A percentile compares a stretch with the other conserved stretches of the same genome.
Evolutionary conservation across 1,140 invertebrate species (phyloP).

Genomic region (Epicauta chinensis): DNA sequence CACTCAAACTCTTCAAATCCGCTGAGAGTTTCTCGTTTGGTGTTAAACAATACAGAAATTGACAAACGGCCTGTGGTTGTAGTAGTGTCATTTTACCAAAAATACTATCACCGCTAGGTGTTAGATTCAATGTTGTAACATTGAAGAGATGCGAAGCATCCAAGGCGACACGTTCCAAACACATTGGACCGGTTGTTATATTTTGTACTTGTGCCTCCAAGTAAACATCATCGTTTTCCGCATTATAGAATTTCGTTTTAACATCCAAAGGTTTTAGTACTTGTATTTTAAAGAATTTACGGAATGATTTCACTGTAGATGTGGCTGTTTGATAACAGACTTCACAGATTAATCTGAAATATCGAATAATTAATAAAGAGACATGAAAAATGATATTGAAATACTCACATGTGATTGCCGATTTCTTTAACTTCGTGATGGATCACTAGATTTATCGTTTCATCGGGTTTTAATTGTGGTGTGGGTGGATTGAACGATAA

Average conservation of each 20-base stretch:
- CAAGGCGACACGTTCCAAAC: conserved; percentile 83
- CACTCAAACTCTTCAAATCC: conserved; percentile 69
- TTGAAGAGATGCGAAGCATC: conserved; percentile 87
- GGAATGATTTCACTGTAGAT: conserved; percentile 69
- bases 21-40: conserved; percentile 67
- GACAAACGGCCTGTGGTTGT: conserved; percentile 70
- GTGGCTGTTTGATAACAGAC: conserved; percentile 77
- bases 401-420: conserved; percentile 95
- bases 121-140: conserved; percentile 60
- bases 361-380: conserved; percentile 1
- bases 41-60: conserved; percentile 89
- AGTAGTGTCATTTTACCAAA: conserved; percentile 83
- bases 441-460: conserved; percentile 90
- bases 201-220: conserved; percentile 96
- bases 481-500: conserved; percentile 60
- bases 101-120: conserved; percentile 60
- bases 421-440: conserved; percentile 98
- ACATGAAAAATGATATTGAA: too few relatives aligned
- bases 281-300: conserved; percentile 98
- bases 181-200: conserved; percentile 82
- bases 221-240: conserved; percentile 95
- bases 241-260: conserved; percentile 97
- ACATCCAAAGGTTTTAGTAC: conserved; percentile 97
- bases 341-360: conserved; percentile 86
- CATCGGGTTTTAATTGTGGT: conserved; percentile 66